Conservation (phyloP, 2,113 vertebrate species). For the Calyptommatus sinebrachiatus region DNA sequence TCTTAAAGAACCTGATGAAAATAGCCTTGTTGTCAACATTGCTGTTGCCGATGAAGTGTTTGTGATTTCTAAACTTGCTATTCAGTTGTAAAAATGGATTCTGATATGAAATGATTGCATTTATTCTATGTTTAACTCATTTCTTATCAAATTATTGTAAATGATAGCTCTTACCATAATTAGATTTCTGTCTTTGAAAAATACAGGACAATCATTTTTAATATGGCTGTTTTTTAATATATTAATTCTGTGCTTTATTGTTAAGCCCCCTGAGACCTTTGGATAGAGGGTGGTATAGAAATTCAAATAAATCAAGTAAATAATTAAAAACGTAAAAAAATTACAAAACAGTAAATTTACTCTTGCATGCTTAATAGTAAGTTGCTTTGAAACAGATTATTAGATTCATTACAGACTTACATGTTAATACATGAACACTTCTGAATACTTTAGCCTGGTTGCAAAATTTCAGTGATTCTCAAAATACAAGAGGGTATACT, state of each 20-base stretch:
- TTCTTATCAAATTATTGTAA: neutral
- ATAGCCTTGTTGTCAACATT: constrained; percentile 38
- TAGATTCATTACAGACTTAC: neutral
- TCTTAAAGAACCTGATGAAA: constrained; percentile 44
- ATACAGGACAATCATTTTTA: too few species aligned
- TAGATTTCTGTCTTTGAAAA: neutral
- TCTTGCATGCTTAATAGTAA: too few species aligned
- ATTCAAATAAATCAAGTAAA: too few species aligned
- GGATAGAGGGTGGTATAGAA: too few species aligned
- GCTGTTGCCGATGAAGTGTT: constrained; percentile 1
- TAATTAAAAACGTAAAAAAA: too few species aligned
- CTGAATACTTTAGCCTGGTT: neutral
- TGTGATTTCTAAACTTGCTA: constrained; percentile 26
- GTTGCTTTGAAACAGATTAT: too few species aligned
- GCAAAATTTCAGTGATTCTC: neutral
- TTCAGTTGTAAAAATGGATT: constrained; percentile 37
- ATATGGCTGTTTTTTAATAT: too few species aligned
- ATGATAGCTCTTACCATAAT: neutral
- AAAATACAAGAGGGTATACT: neutral
- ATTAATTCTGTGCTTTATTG: too few species aligned
- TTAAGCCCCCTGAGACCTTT: too few species aligned
- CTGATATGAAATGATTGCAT: constrained; percentile 24
- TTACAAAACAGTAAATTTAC: too few species aligned
- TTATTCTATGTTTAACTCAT: constrained; percentile 1
- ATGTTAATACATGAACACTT: neutral